Evolutionary conservation across 1,140 invertebrate species (phyloP).

Genomic region (Adelges cooleyi): DNA sequence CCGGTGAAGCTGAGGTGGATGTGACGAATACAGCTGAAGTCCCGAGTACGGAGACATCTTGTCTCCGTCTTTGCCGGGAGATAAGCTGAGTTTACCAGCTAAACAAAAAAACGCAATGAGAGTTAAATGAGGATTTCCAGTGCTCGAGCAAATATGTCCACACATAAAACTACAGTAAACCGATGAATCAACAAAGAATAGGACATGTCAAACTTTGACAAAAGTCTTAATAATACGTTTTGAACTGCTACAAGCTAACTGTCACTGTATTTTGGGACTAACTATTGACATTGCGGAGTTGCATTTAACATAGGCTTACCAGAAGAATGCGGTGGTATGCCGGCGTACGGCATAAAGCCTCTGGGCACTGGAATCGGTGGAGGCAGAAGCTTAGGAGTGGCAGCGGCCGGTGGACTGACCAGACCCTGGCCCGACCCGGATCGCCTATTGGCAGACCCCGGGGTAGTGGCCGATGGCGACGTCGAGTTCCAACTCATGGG

Average conservation of each 20-base stretch:
- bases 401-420: conserved; percentile 46
- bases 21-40: conserved; percentile 32
- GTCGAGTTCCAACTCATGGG: background rate
- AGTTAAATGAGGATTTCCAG: no score
- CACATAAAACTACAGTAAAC: no score
- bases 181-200: no score
- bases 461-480: conserved; percentile 20
- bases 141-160: no score
- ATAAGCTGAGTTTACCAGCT: conserved; percentile 33
- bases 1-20: conserved; percentile 30
- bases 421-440: conserved; percentile 21
- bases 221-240: no score
- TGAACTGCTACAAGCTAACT: no score
- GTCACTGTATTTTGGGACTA: no score
- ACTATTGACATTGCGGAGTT: no score
- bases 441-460: conserved; percentile 2
- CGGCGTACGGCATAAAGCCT: conserved; percentile 48
- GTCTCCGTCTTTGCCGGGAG: conserved; percentile 34
- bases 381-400: conserved; percentile 46
- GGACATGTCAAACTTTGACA: no score
- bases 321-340: conserved; percentile 38
- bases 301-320: background rate
- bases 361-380: conserved; percentile 45
- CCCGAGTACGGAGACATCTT: conserved; percentile 33
- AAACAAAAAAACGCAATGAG: no score